Evolutionary conservation across 30 jellyfish, hydroid and myxozoan species (phyloP).

Genomic region (Aurelia sp.): DNA sequence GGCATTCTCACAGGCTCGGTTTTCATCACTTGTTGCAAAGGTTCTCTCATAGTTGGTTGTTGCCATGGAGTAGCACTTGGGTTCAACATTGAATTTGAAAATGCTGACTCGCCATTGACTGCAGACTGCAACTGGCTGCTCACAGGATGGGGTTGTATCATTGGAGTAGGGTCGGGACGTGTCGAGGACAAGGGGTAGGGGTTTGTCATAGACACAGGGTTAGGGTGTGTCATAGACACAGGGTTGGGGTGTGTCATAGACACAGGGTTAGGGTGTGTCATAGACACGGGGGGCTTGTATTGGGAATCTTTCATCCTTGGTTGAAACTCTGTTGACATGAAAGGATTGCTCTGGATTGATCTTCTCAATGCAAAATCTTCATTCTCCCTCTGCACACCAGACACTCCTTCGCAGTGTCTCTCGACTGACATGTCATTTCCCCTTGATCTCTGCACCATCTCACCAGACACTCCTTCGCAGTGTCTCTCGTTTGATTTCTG

Average conservation of each 20-base stretch:
- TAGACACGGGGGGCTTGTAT: not conserved
- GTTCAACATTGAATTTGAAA: not conserved
- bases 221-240: too few species aligned
- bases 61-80: constrained; percentile 8
- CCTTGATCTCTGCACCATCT: too few species aligned
- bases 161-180: constrained; percentile 1
- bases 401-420: too few species aligned
- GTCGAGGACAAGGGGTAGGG: too few species aligned
- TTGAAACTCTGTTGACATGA: not conserved
- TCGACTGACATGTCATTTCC: too few species aligned
- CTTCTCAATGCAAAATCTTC: not conserved
- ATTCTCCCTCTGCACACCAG: not conserved
- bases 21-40: constrained; percentile 8
- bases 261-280: too few species aligned
- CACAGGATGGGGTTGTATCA: not conserved
- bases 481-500: too few species aligned
- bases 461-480: too few species aligned
- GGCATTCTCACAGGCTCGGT: constrained; percentile 5
- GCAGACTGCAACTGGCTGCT: constrained; percentile 17
- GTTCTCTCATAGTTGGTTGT: not conserved
- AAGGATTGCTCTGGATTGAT: too few species aligned
- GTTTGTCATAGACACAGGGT: too few species aligned
- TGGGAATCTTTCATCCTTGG: constrained; percentile 1
- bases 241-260: too few species aligned
- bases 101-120: constrained; percentile 1